Evolutionary conservation across 1,140 invertebrate species (phyloP).

Genomic region (Drosophila oshimai): DNA sequence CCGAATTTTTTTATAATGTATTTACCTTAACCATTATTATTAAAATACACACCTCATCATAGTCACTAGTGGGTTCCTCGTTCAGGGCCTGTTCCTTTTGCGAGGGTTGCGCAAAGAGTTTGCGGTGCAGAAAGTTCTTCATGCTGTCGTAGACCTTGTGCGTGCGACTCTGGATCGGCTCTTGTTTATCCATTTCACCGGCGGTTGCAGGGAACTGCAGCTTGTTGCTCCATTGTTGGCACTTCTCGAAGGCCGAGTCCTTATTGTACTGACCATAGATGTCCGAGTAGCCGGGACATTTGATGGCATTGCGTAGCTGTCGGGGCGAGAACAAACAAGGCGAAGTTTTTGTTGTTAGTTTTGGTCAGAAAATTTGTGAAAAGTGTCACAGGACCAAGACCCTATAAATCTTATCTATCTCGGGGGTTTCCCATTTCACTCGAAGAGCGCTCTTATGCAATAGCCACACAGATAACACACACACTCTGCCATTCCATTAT

Average conservation of each 20-base stretch:
- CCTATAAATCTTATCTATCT: conserved; percentile 41
- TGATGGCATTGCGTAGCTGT: conserved; percentile 66
- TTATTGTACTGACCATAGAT: conserved; percentile 61
- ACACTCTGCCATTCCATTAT: conserved; percentile 22
- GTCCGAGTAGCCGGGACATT: conserved; percentile 66
- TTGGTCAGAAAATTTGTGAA: conserved; percentile 55
- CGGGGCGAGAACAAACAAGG: conserved; percentile 18
- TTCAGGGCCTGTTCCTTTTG: conserved; percentile 38
- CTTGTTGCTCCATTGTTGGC: conserved; percentile 71
- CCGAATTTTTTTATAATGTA: no score
- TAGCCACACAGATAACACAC: conserved; percentile 13
- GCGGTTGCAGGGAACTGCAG: conserved; percentile 38
- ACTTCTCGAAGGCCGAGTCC: conserved; percentile 56
- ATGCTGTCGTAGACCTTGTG: conserved; percentile 78
- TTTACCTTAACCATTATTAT: no score
- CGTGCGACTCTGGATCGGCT: conserved; percentile 56
- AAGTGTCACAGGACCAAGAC: conserved; percentile 20
- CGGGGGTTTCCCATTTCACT: conserved; percentile 30
- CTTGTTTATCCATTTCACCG: conserved; percentile 12
- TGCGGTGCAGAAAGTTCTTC: conserved; percentile 75
- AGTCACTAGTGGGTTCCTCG: conserved; percentile 69
- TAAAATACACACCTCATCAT: conserved; percentile 71
- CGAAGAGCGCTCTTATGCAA: conserved; percentile 33
- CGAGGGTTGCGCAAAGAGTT: conserved; percentile 67
- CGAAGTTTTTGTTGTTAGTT: conserved; percentile 45